These are phyloP conservation scores for Poecilia gillii DNA, from an alignment of 2,797 vertebrate genomes.

Conservation along the genomic window DNA sequence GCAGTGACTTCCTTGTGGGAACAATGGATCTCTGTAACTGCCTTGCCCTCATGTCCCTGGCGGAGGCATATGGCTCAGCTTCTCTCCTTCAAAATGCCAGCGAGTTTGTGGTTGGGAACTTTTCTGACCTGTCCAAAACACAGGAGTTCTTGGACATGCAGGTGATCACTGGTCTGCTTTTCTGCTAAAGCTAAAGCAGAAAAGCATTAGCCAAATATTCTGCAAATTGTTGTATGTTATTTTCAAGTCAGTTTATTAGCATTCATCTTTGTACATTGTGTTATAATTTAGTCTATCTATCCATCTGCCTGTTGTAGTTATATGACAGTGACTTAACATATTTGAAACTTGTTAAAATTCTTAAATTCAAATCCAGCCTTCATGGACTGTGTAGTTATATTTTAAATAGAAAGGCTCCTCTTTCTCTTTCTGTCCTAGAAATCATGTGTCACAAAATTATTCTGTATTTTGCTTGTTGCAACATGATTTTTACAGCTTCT, in stretches of 20 bases:
- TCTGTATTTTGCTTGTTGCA: background rate
- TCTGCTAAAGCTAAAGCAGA: background rate
- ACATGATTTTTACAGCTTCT: background rate
- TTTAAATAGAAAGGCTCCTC: background rate
- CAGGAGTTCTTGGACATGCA: constrained; percentile 93
- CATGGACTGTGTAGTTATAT: background rate
- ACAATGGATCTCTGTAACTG: constrained; percentile 91
- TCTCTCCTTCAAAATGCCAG: constrained; percentile 84
- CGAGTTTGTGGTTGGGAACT: constrained; percentile 88
- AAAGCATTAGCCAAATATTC: background rate
- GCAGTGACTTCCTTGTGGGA: constrained; percentile 94
- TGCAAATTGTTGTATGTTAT: background rate
- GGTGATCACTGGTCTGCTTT: constrained; percentile 18
- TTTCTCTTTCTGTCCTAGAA: background rate
- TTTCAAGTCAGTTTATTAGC: background rate
- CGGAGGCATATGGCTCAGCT: constrained; percentile 91
- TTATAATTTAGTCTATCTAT: background rate
- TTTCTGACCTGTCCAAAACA: constrained; percentile 84
- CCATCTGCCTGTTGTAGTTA: background rate
- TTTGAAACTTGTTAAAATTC: background rate
- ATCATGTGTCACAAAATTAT: background rate
- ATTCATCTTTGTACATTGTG: background rate
- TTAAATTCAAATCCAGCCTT: background rate
- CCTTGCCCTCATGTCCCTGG: constrained; percentile 88
- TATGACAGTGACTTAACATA: background rate